Conservation (phyloP, 2,797 vertebrate genomes). For the Chelonia mydas region DNA sequence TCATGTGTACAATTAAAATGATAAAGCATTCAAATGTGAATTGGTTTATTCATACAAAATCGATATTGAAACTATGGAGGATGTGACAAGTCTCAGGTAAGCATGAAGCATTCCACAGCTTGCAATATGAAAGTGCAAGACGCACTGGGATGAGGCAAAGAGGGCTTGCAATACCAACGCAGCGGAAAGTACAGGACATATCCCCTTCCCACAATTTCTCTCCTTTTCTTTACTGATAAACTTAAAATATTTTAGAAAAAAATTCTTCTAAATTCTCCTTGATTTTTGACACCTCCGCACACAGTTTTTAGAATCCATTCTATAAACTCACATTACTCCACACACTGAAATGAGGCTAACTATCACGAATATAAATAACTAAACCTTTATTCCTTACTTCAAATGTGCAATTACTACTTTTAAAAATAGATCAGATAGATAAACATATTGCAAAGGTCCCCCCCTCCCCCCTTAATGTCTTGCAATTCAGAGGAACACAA, state of each 20-base stretch:
- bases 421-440: not conserved
- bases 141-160: not conserved
- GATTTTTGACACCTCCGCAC: not conserved
- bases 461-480: not conserved
- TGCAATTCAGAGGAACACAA: not conserved
- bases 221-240: not conserved
- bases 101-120: not conserved
- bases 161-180: not conserved
- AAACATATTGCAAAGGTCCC: not conserved
- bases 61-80: not conserved
- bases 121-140: not conserved
- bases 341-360: not conserved
- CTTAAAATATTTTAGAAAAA: not conserved
- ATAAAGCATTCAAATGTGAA: not conserved
- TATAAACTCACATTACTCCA: not conserved
- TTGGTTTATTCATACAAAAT: not conserved
- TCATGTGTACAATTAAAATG: accelerated
- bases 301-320: not conserved
- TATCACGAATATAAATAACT: not conserved
- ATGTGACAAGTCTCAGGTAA: not conserved
- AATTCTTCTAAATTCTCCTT: not conserved
- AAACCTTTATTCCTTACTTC: not conserved
- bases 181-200: not conserved
- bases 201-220: not conserved
- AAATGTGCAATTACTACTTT: not conserved